Base-by-base conservation (phyloP, 2,888 invertebrate species). In the Digitonthophagus gazella region DNA sequence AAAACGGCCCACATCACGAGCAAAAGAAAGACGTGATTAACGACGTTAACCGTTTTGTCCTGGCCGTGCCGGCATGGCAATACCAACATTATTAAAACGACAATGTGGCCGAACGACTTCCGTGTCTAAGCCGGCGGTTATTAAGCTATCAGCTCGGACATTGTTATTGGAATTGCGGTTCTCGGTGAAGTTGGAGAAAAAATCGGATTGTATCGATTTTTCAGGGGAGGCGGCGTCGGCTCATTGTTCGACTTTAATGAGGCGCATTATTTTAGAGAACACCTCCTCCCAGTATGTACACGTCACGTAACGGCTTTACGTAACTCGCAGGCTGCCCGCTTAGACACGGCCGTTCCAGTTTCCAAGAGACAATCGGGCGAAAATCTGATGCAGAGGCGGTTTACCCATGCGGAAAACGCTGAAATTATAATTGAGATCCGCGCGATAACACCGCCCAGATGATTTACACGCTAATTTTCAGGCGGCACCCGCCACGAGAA, bases 201-300 rank as follows among this genome's bases (percentile, higher is more conserved):
- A 44, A 8, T 44, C 28, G 11, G 28, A 44, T 44, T 44, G 28
- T 44, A 44, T 44, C 28, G 28, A 44, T 44, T 44, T 44, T 44
- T 44, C 28, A 44, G 28, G 28, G 28, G 28, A 6, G 28, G 28
- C 28, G 28, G 28, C 28, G 28, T 44, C 3, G 28, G 28, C 28
- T 44, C 28, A 61, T 19, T 18, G 61, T 61, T 61, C 61, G 19
- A 20, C 61, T 61, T 61, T 61, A 61, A 18, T 61, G 61, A 61
- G 61, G 14, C 18, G 61, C 16, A 20, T 61, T 61, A 61, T 19
- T 19, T 61, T 61, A 61, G 20, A 61, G 61, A 16, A 16, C 18
- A 61, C 16, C 61, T 58, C 58, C 28, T 44, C 28, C 28, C 28
- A 44, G 28, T 44, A 44, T 44, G 28, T 44, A 44, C 11, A 44